These are phyloP conservation scores for Caranx melampygus DNA, from an alignment of 2,113 vertebrate genomes.

Conservation along the genomic window DNA sequence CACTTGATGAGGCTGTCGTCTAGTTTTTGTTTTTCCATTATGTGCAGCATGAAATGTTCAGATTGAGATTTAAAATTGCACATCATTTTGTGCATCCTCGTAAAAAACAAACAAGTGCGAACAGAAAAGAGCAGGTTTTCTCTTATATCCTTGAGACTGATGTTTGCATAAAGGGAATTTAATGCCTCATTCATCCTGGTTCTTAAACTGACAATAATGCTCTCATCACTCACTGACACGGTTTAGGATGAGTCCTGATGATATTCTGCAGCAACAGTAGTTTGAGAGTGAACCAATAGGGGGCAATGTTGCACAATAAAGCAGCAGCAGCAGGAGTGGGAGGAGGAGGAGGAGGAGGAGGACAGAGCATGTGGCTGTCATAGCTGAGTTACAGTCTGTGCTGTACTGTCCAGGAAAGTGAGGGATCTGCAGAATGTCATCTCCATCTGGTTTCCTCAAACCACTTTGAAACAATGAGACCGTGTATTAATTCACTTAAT, in stretches of 20 bases:
- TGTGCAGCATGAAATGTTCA: not conserved
- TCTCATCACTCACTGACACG: not conserved
- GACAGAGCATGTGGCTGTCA: conserved; percentile 3
- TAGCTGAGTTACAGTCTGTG: conserved; percentile 12
- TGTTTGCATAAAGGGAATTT: not conserved
- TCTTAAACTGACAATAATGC: conserved; percentile 6
- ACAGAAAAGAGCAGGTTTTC: not conserved
- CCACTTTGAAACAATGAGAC: not conserved
- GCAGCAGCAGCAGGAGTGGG: not conserved
- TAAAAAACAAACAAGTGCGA: not conserved
- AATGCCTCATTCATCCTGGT: not conserved
- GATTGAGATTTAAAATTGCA: not conserved
- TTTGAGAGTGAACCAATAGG: conserved; percentile 65
- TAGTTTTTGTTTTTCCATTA: not conserved
- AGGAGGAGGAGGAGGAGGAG: too few relatives aligned
- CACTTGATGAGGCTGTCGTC: conserved; percentile 13
- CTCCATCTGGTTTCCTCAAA: not conserved
- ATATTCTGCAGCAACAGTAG: not conserved
- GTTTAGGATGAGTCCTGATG: not conserved
- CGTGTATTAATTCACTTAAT: not conserved
- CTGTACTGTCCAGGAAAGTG: conserved; percentile 4
- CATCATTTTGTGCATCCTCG: not conserved
- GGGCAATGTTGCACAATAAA: conserved; percentile 73
- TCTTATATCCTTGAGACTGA: not conserved
- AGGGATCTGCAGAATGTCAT: conserved; percentile 20